Conservation (phyloP, 2,797 vertebrate genomes). For the Anabas testudineus region DNA sequence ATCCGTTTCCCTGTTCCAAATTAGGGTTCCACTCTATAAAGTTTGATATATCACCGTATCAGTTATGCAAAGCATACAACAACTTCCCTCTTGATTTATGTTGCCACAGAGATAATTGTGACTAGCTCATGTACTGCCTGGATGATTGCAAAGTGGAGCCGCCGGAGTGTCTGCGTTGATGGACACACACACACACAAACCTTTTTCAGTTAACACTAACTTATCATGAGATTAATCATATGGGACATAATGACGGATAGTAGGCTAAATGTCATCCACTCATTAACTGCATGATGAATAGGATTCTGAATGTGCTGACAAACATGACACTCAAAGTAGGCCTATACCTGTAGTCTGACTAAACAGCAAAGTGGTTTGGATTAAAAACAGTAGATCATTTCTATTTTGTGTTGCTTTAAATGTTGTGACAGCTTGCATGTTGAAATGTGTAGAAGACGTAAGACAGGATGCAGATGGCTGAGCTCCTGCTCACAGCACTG, state of each 20-base stretch:
- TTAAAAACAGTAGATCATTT: neutral
- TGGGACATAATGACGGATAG: conserved; percentile 55
- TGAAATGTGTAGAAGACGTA: neutral
- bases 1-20: conserved; percentile 47
- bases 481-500: conserved; percentile 15
- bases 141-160: conserved; percentile 62
- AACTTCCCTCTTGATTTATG: conserved; percentile 70
- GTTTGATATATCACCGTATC: conserved; percentile 70
- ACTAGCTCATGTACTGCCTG: conserved; percentile 60
- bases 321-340: conserved; percentile 8
- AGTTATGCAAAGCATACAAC: conserved; percentile 73
- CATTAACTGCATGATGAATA: conserved; percentile 36
- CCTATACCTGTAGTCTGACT: too few species aligned
- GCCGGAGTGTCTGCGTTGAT: conserved; percentile 37
- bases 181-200: conserved; percentile 42
- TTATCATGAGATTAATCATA: conserved; percentile 63
- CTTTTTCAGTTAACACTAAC: conserved; percentile 44
- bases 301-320: conserved; percentile 23
- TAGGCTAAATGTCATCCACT: conserved; percentile 54
- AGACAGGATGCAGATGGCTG: conserved; percentile 9
- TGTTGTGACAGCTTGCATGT: neutral
- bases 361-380: neutral
- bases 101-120: conserved; percentile 64
- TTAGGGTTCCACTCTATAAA: conserved; percentile 70
- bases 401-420: neutral